These are phyloP conservation scores for Leuciscus idus DNA, from an alignment of 2,113 vertebrate genomes.

Conservation along the genomic window DNA sequence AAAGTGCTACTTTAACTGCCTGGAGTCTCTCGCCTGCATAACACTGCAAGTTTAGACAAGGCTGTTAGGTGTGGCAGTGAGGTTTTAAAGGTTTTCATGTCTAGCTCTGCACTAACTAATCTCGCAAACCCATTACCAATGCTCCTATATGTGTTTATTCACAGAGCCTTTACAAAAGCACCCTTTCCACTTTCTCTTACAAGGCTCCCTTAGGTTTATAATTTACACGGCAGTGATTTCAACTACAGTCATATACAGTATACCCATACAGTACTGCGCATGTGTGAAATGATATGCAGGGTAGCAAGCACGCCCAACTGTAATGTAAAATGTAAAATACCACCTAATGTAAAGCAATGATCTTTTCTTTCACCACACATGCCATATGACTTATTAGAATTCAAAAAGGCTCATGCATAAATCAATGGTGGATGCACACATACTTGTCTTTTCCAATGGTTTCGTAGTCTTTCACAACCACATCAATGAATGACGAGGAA, in stretches of 20 bases:
- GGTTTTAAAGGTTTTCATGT: background rate
- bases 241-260: background rate
- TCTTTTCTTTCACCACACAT: background rate
- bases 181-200: too few relatives aligned
- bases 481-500: conserved; percentile 83
- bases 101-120: background rate
- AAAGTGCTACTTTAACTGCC: background rate
- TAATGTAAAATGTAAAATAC: background rate
- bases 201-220: background rate
- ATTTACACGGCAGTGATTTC: background rate
- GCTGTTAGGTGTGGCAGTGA: conserved; percentile 25
- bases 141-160: background rate
- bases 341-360: background rate
- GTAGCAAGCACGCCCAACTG: background rate
- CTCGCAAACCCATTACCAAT: background rate
- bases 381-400: background rate
- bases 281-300: background rate
- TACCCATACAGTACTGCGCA: background rate
- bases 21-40: background rate
- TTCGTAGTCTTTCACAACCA: conserved; percentile 94
- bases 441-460: conserved; percentile 98
- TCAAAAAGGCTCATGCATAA: background rate
- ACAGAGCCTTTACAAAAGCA: background rate
- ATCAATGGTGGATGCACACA: conserved; percentile 51
- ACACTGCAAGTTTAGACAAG: conserved; percentile 68